Evolutionary conservation across 1,140 invertebrate species (phyloP), one percentile per base, ranked within the genome.

Genomic region (Ectropis grisescens): DNA sequence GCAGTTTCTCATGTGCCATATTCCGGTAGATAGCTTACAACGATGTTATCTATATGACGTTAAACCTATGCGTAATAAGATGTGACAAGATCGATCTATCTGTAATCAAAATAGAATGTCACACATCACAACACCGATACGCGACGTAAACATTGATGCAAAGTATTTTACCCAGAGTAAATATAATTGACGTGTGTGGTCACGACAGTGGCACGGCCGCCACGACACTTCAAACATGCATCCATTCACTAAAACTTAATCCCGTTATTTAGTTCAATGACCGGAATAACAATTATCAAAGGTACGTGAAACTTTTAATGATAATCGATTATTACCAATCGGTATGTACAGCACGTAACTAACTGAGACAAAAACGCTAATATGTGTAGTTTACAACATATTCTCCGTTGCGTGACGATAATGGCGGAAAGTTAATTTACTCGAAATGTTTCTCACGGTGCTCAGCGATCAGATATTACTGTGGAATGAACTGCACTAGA

Each of bases 211-310:
- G 36, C 38, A 41, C 37, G 35, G 45, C 46, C 55, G 65, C 57
- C 54, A 58, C 54, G 54, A 48, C 35, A 24, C 41, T 35, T 47
- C 59, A 56, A 51, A 42, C 40, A 48, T 48, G 58, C 43, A 39
- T 33, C 55, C 41, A 49, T 51, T 58, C 45, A 33, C 16, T 19
- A 4, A 3, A 4, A 8, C 16, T 28, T 47, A 41, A 39, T 41
- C 53, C 62, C 55, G 59, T n/a, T n/a, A n/a, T n/a, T 65, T 71
- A 69, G 70, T 67, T 69, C 62, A 65, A 64, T 56, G 67, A 65
- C 62, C 65, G 36, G 67, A 60, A 69, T 66, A 58, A 50, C 38
- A 37, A 58, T 51, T 30, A 56, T 45, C 38, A 47, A 45, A 49
- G 30, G 36, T 28, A 47, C 49, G 44, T 54, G 49, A 56, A 58